phyloP scores from a whole-genome alignment of 2,888 invertebrate species.

The Pristionchus maxplancki region DNA sequence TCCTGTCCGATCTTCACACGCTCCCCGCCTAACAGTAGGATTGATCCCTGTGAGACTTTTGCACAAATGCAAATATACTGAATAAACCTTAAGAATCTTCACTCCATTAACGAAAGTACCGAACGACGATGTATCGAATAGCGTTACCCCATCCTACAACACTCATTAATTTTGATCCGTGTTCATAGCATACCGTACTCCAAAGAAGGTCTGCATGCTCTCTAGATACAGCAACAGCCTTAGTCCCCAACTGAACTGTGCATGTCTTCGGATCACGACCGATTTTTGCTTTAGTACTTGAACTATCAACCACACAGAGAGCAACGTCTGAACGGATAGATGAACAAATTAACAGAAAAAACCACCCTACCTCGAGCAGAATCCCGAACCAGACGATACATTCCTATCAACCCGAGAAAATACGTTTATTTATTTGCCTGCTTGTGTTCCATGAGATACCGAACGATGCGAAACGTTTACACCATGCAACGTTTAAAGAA shows the following conservation, averaged over 20 bases:
- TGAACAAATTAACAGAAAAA: too few species aligned
- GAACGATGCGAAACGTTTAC: conserved; percentile 5
- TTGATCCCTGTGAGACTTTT: not conserved
- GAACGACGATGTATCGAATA: conserved; percentile 40
- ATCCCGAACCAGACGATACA: conserved; percentile 27
- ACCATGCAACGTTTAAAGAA: not conserved
- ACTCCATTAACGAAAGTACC: conserved; percentile 44
- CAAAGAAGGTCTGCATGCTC: conserved; percentile 57
- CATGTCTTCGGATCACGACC: conserved; percentile 59
- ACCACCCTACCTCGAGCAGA: not conserved
- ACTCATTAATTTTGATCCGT: too few species aligned
- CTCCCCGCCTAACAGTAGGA: conserved; percentile 31
- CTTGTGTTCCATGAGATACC: not conserved
- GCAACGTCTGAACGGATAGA: not conserved
- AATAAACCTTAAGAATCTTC: conserved; percentile 37
- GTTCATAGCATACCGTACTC: conserved; percentile 49
- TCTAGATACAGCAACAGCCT: conserved; percentile 57
- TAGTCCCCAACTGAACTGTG: conserved; percentile 54
- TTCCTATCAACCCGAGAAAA: not conserved
- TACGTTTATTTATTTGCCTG: not conserved
- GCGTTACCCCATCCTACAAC: conserved; percentile 6
- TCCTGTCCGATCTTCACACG: conserved; percentile 32
- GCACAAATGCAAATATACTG: not conserved
- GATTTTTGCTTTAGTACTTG: conserved; percentile 49
- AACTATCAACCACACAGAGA: not conserved